These are phyloP conservation scores for Falco berigora DNA, from an alignment of 2,797 vertebrate genomes.

Conservation along the genomic window DNA sequence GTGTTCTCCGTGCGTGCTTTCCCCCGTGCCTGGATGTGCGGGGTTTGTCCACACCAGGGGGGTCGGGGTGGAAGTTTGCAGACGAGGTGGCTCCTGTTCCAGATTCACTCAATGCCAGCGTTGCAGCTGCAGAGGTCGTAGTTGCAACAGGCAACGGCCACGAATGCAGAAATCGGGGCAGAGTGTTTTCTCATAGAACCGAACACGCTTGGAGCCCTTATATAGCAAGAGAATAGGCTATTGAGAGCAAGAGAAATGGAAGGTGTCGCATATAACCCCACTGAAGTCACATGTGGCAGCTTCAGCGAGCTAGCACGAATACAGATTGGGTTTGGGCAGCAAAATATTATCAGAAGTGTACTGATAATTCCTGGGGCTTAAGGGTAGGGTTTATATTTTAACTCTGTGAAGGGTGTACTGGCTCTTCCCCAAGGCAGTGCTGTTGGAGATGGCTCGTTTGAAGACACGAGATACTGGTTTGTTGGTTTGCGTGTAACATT, in stretches of 20 bases:
- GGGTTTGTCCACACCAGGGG: not conserved
- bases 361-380: not conserved
- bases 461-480: not conserved
- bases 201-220: accelerated
- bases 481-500: not conserved
- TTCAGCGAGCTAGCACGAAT: not conserved
- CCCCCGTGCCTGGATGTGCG: not conserved
- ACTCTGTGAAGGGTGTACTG: not conserved
- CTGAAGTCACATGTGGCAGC: not conserved
- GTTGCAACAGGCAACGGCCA: not conserved
- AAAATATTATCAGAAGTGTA: not conserved
- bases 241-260: not conserved
- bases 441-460: not conserved
- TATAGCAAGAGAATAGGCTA: not conserved
- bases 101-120: not conserved
- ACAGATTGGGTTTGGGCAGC: not conserved
- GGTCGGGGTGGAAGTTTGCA: not conserved
- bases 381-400: not conserved
- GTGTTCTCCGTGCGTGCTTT: not conserved
- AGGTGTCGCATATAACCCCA: not conserved
- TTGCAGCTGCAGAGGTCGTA: not conserved
- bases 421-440: not conserved
- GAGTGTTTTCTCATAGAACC: not conserved
- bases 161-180: not conserved
- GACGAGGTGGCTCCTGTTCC: not conserved